Percentiles rank a stretch among this genome's conserved stretches.
Conservation (phyloP, 2,797 vertebrate genomes). For the Coreius guichenoti region DNA sequence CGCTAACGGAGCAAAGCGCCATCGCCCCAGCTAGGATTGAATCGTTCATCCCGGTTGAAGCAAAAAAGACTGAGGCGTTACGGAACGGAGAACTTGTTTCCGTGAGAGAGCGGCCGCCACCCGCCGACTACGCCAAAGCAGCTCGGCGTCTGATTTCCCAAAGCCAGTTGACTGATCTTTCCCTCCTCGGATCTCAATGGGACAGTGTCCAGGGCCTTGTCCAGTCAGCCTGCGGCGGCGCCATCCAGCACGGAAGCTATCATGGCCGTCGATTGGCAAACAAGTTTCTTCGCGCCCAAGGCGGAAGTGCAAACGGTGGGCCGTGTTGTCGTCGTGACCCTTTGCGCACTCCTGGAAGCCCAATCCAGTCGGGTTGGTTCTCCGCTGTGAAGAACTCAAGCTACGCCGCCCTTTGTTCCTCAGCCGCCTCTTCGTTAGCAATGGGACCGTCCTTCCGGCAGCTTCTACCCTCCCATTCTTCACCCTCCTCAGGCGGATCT, state of each 20-base stretch:
- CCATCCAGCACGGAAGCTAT: conserved; percentile 82
- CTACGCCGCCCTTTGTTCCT: conserved; percentile 67
- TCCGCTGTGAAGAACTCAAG: conserved; percentile 64
- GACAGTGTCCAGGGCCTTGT: conserved; percentile 92
- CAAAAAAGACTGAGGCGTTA: conserved; percentile 59
- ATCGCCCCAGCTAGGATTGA: conserved; percentile 45
- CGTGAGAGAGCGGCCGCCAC: conserved; percentile 57
- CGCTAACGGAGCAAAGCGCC: conserved; percentile 73
- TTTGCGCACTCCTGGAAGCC: conserved; percentile 67
- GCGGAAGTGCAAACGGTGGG: conserved; percentile 73
- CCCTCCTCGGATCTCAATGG: conserved; percentile 89
- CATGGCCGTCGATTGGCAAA: conserved; percentile 83
- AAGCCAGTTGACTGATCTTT: conserved; percentile 87
- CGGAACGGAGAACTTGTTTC: conserved; percentile 62
- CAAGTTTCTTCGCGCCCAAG: conserved; percentile 82
- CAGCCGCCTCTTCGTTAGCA: conserved; percentile 58
- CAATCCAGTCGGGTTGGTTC: conserved; percentile 70
- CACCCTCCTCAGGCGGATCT: conserved; percentile 71
- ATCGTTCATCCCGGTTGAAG: conserved; percentile 21
- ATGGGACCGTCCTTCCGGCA: conserved; percentile 58
- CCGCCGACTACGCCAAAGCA: conserved; percentile 71
- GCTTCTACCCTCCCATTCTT: conserved; percentile 66
- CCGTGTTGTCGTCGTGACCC: conserved; percentile 85
- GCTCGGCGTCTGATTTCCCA: conserved; percentile 82
- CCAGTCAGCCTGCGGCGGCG: conserved; percentile 82